Percentiles rank a stretch among this genome's conserved stretches.
Evolutionary conservation across 2,113 vertebrate genomes (phyloP).

Genomic region (Daubentonia madagascariensis): DNA sequence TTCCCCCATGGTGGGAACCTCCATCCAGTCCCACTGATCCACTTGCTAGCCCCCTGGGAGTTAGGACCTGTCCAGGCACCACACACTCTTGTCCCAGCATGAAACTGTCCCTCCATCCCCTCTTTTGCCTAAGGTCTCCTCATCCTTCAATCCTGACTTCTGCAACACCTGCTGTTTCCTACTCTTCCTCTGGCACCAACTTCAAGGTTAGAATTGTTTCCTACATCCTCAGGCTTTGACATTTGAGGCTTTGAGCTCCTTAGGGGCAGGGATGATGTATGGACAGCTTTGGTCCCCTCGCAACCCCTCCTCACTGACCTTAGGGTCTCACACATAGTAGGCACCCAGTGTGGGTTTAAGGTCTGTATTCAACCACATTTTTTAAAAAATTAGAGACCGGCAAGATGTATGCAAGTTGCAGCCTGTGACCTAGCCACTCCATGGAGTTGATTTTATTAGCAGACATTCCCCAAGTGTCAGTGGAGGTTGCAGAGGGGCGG

Average conservation of each 20-base stretch:
- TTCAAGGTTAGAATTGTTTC: neutral
- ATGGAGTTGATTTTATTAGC: neutral
- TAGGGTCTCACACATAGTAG: neutral
- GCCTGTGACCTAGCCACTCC: too few species aligned
- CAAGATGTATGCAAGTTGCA: neutral
- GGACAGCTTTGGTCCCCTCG: rapidly evolving
- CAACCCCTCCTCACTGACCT: neutral
- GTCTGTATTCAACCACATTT: neutral
- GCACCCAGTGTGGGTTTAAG: neutral
- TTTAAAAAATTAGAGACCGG: neutral
- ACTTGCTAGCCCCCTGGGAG: rapidly evolving
- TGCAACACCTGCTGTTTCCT: neutral
- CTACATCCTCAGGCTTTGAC: neutral
- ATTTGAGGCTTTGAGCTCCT: neutral
- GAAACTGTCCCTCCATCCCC: neutral
- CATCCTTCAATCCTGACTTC: neutral
- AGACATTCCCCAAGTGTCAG: neutral
- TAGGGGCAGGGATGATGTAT: rapidly evolving
- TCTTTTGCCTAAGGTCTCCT: neutral
- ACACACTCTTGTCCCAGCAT: rapidly evolving
- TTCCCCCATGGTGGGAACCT: too few species aligned
- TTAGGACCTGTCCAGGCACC: neutral
- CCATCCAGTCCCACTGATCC: neutral
- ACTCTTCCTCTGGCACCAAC: neutral
- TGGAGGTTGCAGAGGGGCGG: too few species aligned